Evolutionary conservation across 1,140 invertebrate species (phyloP), one percentile per base, ranked within the genome.

Genomic region (Drosophila ironensis): DNA sequence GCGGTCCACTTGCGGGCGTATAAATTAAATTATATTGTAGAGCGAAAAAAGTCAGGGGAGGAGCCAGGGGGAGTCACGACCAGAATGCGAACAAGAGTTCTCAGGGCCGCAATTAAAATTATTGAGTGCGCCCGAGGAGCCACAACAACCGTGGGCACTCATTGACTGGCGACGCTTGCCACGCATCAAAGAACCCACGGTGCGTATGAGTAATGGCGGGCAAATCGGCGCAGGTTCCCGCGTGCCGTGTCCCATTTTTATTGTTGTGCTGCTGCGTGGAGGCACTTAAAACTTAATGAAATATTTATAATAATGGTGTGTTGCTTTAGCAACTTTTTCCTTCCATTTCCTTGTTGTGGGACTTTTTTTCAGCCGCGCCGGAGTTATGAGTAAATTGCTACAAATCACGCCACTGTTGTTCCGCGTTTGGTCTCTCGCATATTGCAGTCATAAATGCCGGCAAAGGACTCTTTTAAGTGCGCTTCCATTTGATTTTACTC

Each of bases 231-330:
- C 22, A 9, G 25, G 16, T 24, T 28, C 19, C 28, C 56, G 51
- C 53, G 45, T 51, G 40, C n/a, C 59, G 22, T 42, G 60, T 22
- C 46, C 41, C 68, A 82, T 59, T 82, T 84, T 84, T 84, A 84
- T 86, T 82, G 69, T 84, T 72, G 53, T 59, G 51, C 45, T 76
- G 41, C 60, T 82, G 59, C 48, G 73, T 72, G 51, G 30, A 73
- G 78, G 77, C 78, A 82, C 77, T 82, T 73, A 82, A 84, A 82
- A 78, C 63, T 78, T 82, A 84, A 84, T 84, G 80, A 84, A 86
- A 84, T 86, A 84, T 84, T 86, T 86, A 84, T 57, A 78, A 59
- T 78, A 86, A 86, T 86, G 69, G 69, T 74, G 64, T 66, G 57
- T 66, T 57, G 57, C 63, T 84, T 64, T 48, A 66, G 57, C 56